phyloP scores from a whole-genome alignment of 2,797 vertebrate species.

The Sebastes aleutianus region DNA sequence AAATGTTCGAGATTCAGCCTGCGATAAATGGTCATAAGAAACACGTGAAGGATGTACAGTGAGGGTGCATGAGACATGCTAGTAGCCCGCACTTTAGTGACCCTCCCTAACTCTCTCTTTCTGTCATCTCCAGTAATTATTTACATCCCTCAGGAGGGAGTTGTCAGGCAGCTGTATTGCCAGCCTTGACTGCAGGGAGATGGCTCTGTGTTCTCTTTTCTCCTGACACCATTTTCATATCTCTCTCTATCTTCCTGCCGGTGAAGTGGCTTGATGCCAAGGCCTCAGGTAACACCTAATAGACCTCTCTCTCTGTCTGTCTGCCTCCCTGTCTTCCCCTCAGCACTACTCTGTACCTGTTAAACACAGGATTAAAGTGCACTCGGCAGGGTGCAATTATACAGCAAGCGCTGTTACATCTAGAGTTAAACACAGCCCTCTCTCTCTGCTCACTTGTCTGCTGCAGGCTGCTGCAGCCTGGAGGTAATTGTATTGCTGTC shows the following conservation, averaged over 20 bases:
- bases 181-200: slow-evolving; percentile 49
- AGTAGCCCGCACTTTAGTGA: neutral
- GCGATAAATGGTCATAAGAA: neutral
- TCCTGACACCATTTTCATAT: slow-evolving; percentile 37
- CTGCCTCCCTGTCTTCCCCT: slow-evolving; percentile 19
- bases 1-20: neutral
- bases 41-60: neutral
- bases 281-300: slow-evolving; percentile 56
- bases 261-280: slow-evolving; percentile 36
- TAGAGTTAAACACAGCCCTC: slow-evolving; percentile 63
- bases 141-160: slow-evolving; percentile 46
- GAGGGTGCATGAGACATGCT: neutral
- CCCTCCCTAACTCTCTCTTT: slow-evolving; percentile 6
- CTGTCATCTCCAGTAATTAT: slow-evolving; percentile 56
- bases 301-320: slow-evolving; percentile 23
- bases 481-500: slow-evolving; percentile 80
- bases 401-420: slow-evolving; percentile 51
- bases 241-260: slow-evolving; percentile 36
- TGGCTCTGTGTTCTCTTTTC: slow-evolving; percentile 35
- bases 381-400: slow-evolving; percentile 69
- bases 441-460: slow-evolving; percentile 49
- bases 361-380: slow-evolving; percentile 74
- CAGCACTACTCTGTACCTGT: slow-evolving; percentile 59
- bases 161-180: slow-evolving; percentile 36
- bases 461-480: slow-evolving; percentile 54